Evolutionary conservation across 2,888 invertebrate species (phyloP), one percentile per base, ranked within the genome.

Genomic region (Gari tellinella): DNA sequence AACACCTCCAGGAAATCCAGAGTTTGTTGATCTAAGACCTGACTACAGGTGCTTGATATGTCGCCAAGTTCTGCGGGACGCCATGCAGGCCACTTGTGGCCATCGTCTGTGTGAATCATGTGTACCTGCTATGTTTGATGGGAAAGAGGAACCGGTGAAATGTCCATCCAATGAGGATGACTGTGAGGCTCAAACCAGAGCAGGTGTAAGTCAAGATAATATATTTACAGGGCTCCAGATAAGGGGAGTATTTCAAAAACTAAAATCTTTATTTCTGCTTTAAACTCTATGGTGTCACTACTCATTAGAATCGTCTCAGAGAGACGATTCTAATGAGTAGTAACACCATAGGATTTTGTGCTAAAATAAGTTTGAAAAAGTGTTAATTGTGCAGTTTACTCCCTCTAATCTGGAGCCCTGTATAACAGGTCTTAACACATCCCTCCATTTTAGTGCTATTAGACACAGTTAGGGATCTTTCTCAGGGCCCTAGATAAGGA

Each of bases 81-180:
- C 84, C 4, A 68, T 84, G 63, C 81, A 82, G 61, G 83, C 84
- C 5, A 56, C 57, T 15, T 85, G 85, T 70, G 85, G 85, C 2
- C 85, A 85, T 63, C 65, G 84, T 19, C 49, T 83, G 21, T 86
- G 86, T 79, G 68, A 80, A 26, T 19, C 21, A 3, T 85, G 84
- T 69, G 58, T 81, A 4, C 38, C 48, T 0, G 21, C 21, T 0
- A 37, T 83, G 25, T 78, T 86, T 49, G 40, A 61, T 12, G 62
- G 63, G 8, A 37, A 65, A 15, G 17, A 46, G 21, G 74, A 68
- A 40, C 72, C 74, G 26, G 73, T 76, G 0, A 12, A 14, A 1
- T 88, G 88, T 51, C 87, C 87, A 15, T 82, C 78, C 10, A 68
- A 75, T 43, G 87, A 86, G 12, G 82, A 84, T 1, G 82, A 84